Conservation (phyloP, 1,140 invertebrate genomes). For the Doryteuthis pealeii region DNA sequence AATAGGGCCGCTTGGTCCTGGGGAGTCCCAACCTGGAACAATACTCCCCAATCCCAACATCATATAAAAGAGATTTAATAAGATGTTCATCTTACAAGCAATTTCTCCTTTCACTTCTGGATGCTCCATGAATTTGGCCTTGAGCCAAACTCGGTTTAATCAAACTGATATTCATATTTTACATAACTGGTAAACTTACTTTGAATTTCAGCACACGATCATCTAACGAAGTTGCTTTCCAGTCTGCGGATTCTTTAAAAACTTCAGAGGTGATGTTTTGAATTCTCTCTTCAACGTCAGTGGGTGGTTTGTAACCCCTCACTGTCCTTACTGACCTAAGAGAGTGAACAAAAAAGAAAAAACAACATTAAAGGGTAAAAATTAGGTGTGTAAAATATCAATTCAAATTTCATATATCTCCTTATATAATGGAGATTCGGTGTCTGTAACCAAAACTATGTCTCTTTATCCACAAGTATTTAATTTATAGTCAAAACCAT, state of each 20-base stretch:
- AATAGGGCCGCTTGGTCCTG: no score
- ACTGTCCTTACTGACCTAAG: slow-evolving; percentile 18
- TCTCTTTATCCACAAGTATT: not conserved
- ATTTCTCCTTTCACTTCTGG: no score
- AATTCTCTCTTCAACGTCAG: slow-evolving; percentile 19
- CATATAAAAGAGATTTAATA: no score
- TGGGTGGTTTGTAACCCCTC: slow-evolving; percentile 23
- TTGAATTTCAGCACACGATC: slow-evolving; percentile 29
- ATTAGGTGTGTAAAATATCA: not conserved
- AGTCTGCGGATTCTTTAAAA: slow-evolving; percentile 22
- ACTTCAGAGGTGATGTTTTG: slow-evolving; percentile 19
- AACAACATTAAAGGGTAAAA: not conserved
- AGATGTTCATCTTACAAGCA: no score
- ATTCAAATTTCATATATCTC: not conserved
- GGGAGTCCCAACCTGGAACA: no score
- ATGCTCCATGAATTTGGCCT: no score
- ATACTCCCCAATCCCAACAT: no score
- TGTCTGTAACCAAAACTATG: not conserved
- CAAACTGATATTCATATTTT: no score
- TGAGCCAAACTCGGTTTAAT: no score
- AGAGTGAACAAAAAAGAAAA: no score
- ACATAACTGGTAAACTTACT: slow-evolving; percentile 13
- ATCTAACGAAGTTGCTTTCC: slow-evolving; percentile 15
- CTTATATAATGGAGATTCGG: not conserved
- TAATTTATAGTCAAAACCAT: no score